Evolutionary conservation across 1,140 invertebrate genomes (phyloP).

Genomic region (Micrasema minimum): DNA sequence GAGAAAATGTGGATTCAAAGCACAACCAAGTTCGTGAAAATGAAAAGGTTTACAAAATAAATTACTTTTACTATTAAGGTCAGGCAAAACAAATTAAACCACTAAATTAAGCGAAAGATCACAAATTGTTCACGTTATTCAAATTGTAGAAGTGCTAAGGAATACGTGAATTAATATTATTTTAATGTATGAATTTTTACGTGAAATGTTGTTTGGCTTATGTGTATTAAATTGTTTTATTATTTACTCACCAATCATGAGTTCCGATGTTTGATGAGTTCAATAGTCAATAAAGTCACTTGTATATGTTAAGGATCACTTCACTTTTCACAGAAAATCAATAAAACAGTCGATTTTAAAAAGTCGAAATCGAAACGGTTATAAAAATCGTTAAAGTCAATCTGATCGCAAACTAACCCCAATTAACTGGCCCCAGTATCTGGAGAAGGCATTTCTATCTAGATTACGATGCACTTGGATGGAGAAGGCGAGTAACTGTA

Average conservation of each 20-base stretch:
- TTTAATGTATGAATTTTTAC: no score
- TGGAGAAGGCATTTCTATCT: slow-evolving; percentile 14
- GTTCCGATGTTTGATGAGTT: slow-evolving; percentile 1
- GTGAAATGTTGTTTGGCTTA: no score
- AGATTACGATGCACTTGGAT: slow-evolving; percentile 18
- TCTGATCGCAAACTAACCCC: neutral
- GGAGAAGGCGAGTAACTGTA: slow-evolving; percentile 7
- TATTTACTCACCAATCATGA: slow-evolving; percentile 15
- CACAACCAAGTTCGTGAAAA: no score
- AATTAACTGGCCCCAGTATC: neutral
- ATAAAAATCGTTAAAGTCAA: neutral
- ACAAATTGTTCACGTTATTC: no score
- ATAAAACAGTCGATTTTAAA: neutral
- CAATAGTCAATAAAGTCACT: slow-evolving; percentile 13
- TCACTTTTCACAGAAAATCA: neutral
- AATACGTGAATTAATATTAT: no score
- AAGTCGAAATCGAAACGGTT: slow-evolving; percentile 11
- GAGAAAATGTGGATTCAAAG: no score
- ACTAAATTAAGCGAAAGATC: no score
- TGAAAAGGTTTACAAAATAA: no score
- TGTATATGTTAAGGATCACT: neutral
- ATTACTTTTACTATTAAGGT: no score
- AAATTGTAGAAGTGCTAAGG: no score
- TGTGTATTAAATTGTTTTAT: no score
- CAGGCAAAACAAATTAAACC: no score